A percentile compares a stretch with the other conserved stretches of the same genome.
Evolutionary conservation across 37 sponge, comb jelly and placozoan genomes (phyloP).

Genomic region (Crambe crambe): DNA sequence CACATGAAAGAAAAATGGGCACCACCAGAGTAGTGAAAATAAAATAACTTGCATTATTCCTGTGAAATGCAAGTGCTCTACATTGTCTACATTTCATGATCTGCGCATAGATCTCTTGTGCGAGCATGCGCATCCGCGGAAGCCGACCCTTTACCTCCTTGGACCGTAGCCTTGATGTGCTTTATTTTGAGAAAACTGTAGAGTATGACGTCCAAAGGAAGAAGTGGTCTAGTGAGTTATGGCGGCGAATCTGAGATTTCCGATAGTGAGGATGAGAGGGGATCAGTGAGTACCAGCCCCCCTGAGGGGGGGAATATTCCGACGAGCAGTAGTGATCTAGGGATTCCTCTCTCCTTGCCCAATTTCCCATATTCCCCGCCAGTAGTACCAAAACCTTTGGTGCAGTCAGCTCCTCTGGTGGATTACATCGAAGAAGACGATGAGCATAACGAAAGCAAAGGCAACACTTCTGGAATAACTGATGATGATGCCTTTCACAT

Average conservation of each 20-base stretch:
- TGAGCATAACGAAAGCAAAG: constrained; percentile 32
- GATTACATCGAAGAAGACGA: constrained; percentile 62
- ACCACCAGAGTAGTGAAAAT: no score
- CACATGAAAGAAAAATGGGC: no score
- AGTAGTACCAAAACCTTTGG: constrained; percentile 14
- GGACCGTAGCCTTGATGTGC: no score
- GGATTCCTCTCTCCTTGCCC: constrained; percentile 24
- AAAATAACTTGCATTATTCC: no score
- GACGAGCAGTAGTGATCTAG: constrained; percentile 10
- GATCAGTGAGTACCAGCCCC: constrained; percentile 3
- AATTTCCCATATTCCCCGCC: constrained; percentile 2
- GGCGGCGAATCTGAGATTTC: constrained; percentile 57
- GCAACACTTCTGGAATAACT: not conserved
- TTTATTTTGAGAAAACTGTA: no score
- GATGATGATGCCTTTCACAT: no score
- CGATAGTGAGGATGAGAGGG: constrained; percentile 46
- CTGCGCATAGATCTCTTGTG: no score
- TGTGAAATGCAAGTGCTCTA: no score
- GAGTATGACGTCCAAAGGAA: no score
- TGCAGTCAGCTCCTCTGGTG: constrained; percentile 59
- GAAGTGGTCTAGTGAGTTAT: constrained; percentile 51
- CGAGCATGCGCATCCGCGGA: no score
- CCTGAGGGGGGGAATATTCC: not conserved
- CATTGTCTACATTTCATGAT: no score
- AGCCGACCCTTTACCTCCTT: no score